A percentile compares a stretch with the other conserved stretches of the same genome.
These are phyloP conservation scores for Tragelaphus strepsiceros DNA, from an alignment of 2,113 vertebrate species.

Conservation along the genomic window DNA sequence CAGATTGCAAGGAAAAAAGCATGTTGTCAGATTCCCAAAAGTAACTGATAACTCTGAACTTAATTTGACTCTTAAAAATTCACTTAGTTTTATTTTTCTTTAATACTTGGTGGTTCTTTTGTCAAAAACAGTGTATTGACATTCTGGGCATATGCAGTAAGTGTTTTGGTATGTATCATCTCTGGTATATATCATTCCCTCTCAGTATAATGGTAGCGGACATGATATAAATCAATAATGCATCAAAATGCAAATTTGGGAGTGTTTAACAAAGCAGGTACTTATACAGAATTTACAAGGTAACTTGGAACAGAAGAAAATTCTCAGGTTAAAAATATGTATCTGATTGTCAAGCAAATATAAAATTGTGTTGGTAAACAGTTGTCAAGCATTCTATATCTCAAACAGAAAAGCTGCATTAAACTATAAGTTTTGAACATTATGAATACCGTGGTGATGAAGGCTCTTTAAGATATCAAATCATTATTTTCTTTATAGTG, in stretches of 20 bases:
- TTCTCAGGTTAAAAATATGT: neutral
- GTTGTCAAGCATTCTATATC: conserved; percentile 15
- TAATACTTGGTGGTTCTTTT: conserved; percentile 33
- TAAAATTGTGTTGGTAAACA: neutral
- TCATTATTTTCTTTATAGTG: neutral
- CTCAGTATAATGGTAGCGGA: neutral
- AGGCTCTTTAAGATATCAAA: neutral
- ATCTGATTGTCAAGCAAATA: neutral
- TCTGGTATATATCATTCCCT: neutral
- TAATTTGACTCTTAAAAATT: conserved; percentile 44
- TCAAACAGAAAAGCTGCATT: neutral
- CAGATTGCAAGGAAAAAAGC: conserved; percentile 36
- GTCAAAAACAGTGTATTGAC: neutral
- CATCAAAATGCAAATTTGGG: conserved; percentile 27
- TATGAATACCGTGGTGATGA: neutral
- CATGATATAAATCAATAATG: conserved; percentile 4
- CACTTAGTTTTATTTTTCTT: conserved; percentile 4
- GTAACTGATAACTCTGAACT: neutral
- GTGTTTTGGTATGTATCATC: neutral
- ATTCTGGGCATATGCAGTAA: neutral
- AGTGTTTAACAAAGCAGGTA: neutral
- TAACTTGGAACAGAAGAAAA: neutral
- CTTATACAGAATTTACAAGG: neutral
- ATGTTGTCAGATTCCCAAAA: neutral
- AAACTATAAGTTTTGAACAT: neutral